These are phyloP conservation scores for Drosophila monieri DNA, from an alignment of 2,888 invertebrate genomes.

Conservation along the genomic window DNA sequence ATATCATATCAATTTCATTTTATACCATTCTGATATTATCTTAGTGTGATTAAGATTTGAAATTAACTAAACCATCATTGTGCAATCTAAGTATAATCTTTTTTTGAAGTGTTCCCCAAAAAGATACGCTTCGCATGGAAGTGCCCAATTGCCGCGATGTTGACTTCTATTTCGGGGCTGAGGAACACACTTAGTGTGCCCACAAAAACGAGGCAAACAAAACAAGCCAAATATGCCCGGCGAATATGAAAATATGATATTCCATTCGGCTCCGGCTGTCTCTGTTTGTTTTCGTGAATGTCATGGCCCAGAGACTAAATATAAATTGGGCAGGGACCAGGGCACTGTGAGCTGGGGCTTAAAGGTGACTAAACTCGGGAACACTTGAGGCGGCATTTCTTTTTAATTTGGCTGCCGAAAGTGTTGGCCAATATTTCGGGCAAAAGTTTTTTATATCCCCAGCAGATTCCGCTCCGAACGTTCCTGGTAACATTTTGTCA, in stretches of 20 bases:
- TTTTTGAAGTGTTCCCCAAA: slow-evolving; percentile 38
- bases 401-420: slow-evolving; percentile 50
- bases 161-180: slow-evolving; percentile 26
- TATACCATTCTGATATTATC: too few species aligned
- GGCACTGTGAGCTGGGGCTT: slow-evolving; percentile 35
- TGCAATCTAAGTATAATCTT: not conserved
- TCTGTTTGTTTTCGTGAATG: slow-evolving; percentile 60
- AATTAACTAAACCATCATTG: not conserved
- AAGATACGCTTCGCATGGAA: slow-evolving; percentile 14
- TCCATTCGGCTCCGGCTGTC: slow-evolving; percentile 42
- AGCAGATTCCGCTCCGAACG: slow-evolving; percentile 52
- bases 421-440: slow-evolving; percentile 55
- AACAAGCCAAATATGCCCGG: slow-evolving; percentile 42
- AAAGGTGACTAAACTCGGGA: slow-evolving; percentile 33
- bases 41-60: too few species aligned
- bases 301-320: slow-evolving; percentile 46
- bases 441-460: slow-evolving; percentile 61
- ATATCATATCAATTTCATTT: too few species aligned
- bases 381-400: slow-evolving; percentile 13
- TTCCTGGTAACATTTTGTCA: slow-evolving; percentile 38
- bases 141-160: slow-evolving; percentile 41
- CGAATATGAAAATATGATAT: slow-evolving; percentile 50
- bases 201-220: slow-evolving; percentile 53
- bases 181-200: slow-evolving; percentile 57
- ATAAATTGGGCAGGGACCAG: slow-evolving; percentile 43